Conservation (phyloP, 2,888 invertebrate genomes). For the Apamea anceps region DNA sequence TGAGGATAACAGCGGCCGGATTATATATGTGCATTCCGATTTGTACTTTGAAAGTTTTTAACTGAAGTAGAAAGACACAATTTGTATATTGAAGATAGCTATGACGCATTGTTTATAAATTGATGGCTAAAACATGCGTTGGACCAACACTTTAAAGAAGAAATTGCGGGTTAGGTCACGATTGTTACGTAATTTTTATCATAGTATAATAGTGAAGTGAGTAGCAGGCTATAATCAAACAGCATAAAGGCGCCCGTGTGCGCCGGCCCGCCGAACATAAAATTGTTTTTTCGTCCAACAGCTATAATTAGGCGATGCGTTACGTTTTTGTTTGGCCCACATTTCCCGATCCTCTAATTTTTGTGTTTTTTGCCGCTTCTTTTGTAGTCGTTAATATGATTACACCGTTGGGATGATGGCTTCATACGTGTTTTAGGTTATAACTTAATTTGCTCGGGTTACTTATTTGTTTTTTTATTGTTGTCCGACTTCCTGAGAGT, state of each 20-base stretch:
- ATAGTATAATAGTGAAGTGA: conserved; percentile 63
- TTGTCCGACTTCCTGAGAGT: conserved; percentile 89
- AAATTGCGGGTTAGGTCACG: conserved; percentile 60
- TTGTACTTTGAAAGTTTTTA: conserved; percentile 12
- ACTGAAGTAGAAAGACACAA: conserved; percentile 19
- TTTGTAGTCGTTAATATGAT: conserved; percentile 91
- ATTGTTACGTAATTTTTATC: conserved; percentile 68
- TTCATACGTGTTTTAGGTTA: conserved; percentile 91
- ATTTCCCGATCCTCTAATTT: conserved; percentile 90
- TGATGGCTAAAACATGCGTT: conserved; percentile 50
- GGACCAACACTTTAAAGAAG: conserved; percentile 58
- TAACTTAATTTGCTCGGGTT: conserved; percentile 90
- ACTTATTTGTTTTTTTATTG: conserved; percentile 90
- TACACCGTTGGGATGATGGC: conserved; percentile 90
- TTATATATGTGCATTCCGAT: conserved; percentile 27
- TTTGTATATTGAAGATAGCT: conserved; percentile 24
- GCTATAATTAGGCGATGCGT: conserved; percentile 90
- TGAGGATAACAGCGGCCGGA: conserved; percentile 33
- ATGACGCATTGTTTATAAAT: conserved; percentile 44
- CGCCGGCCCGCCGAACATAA: conserved; percentile 82
- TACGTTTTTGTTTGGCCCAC: conserved; percentile 91
- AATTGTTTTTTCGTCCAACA: conserved; percentile 90
- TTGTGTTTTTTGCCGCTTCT: conserved; percentile 89
- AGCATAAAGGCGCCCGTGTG: conserved; percentile 82
- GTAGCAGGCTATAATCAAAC: conserved; percentile 74